Evolutionary conservation across 2,797 vertebrate species (phyloP), one percentile per base, ranked within the genome.

Genomic region (Bovichtus variegatus): DNA sequence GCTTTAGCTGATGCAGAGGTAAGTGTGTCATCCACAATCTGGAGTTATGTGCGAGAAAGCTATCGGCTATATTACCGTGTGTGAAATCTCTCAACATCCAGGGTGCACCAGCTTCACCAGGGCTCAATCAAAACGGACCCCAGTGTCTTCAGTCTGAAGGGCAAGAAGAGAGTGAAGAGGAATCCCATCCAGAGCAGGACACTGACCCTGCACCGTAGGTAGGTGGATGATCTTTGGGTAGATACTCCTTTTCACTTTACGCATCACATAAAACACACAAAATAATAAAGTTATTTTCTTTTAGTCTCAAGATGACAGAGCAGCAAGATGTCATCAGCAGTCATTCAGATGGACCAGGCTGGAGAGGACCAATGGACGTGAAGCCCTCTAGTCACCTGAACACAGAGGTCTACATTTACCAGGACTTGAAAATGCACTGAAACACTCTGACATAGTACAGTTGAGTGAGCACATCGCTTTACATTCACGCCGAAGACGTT

Each of bases 101-200:
- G 83, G 36, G 1, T 36, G 19, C 6, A 44, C 19, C 8, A 46
- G 21, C 44, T 16, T 10, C 31, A 31, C 9, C 29, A 1, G 53
- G 0, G 3, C 16, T 6, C 10, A 55, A 15, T 36, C 27, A 72
- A 41, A 41, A 21, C 19, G 54, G 2, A 16, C 11, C 5, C 10
- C 23, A 19, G 7, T 25, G 19, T 44, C 19, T 9, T 18, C 25
- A 18, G 3, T 5, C 16, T 7, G 50, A 65, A 4, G 57, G 13
- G 46, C 27, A 19, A 40, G 47, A 59, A 15, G 50, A 41, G 34
- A 8, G 1, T 8, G 41, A 57, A 10, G 50, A 25, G 11, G 57
- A 63, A 50, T 1, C 0, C 1, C 5, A 6, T 21, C 77, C 86
- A 23, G 74, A 80, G 46, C 89, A 88, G 73, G 86, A 91, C 75